Base-by-base conservation (phyloP, 2,888 invertebrate species). In the Leptothorax acervorum region DNA sequence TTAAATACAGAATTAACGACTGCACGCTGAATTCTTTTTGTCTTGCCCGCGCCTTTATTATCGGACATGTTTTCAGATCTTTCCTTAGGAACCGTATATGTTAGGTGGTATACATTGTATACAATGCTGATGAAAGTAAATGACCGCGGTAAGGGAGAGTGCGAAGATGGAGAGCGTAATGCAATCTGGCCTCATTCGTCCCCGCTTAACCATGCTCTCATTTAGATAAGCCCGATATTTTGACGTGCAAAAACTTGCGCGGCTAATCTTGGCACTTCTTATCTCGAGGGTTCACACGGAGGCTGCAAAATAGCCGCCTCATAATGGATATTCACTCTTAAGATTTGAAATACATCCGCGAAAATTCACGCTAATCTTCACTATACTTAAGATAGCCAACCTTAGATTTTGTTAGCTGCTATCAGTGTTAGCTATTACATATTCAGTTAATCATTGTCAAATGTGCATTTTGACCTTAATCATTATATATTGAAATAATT, bases 181-280 rank as follows among this genome's bases (percentile, higher is more conserved):
- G 84, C 88, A 85, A 89, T 89, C 84, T 71, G 79, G 60, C 79
- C 48, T 70, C 82, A 85, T 89, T 87, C 86, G 73, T 84, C 79
- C 42, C 18, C 76, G 62, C 51, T 85, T 86, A 84, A 81, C 75
- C 85, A 57, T 65, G 31, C 82, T 75, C 74, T 84, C 88, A 82
- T 89, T 89, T 89, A 89, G 88, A 89, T 89, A 89, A 88, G 82
- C 57, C 65, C 88, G 84, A 89, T 87, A 87, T 85, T 88, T 88
- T 78, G 81, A 78, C 48, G 82, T 57, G 82, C 82, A 89, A 86
- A 89, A 89, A 89, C 86, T 84, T 81, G 57, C 31, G 53, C 75
- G 28, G 84, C 89, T 89, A 87, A 89, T 89, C 87, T 82, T 48
- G 55, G n/a, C 15, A 35, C 73, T 60, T 55, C 89, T 87, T 89